phyloP scores from a whole-genome alignment of 1,140 invertebrate species.

The Calliphora vicina region DNA sequence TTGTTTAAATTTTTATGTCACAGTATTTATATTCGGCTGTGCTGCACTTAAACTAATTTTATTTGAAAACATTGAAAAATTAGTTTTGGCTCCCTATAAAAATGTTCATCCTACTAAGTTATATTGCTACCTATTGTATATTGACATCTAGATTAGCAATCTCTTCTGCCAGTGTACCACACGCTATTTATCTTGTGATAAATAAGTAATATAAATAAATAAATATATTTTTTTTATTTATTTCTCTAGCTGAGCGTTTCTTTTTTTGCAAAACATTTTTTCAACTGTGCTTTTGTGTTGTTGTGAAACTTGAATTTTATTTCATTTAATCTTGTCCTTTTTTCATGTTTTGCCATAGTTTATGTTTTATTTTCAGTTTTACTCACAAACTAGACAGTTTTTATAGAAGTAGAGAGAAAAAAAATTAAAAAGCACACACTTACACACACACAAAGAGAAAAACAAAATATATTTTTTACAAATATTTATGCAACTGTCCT shows the following conservation, averaged over 20 bases:
- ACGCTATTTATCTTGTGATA: not conserved
- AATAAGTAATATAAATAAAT: not conserved
- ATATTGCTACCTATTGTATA: too few relatives aligned
- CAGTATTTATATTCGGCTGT: too few relatives aligned
- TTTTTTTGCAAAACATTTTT: not conserved
- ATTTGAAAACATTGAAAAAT: too few relatives aligned
- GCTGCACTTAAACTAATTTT: too few relatives aligned
- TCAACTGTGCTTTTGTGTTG: not conserved
- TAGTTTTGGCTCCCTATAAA: too few relatives aligned
- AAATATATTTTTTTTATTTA: not conserved
- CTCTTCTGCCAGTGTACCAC: not conserved
- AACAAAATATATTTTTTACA: not conserved
- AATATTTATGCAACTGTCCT: conserved; percentile 47
- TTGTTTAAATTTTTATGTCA: too few relatives aligned
- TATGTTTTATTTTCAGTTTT: not conserved
- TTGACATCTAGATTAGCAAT: too few relatives aligned
- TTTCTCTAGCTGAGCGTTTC: too few relatives aligned
- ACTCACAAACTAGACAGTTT: not conserved
- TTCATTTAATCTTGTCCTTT: not conserved
- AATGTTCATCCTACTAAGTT: too few relatives aligned
- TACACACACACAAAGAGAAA: not conserved
- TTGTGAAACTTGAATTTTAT: not conserved
- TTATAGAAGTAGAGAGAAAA: not conserved
- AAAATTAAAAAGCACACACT: not conserved
- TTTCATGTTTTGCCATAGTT: not conserved